Percentiles rank a stretch among this genome's conserved stretches.
Conservation (phyloP, 2,113 vertebrate genomes). For the Neodon shergylaensis region DNA sequence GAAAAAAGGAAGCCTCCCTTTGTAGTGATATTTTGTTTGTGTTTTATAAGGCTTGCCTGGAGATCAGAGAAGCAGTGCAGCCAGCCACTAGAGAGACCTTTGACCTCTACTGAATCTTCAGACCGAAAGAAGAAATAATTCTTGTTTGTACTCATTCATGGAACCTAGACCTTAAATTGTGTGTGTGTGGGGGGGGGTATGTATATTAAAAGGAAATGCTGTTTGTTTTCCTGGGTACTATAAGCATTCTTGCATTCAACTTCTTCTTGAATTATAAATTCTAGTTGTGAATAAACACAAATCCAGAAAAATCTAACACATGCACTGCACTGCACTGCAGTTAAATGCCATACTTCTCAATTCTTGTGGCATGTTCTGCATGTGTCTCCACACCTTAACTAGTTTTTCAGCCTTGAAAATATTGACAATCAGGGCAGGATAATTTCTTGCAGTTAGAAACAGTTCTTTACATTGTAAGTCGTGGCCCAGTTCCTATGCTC, state of each 20-base stretch:
- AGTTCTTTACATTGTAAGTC: neutral
- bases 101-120: too few relatives aligned
- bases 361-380: neutral
- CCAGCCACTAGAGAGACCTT: too few relatives aligned
- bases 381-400: neutral
- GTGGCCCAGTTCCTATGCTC: neutral
- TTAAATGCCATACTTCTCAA: neutral
- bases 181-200: neutral
- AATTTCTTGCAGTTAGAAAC: neutral
- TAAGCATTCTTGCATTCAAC: neutral
- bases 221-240: neutral
- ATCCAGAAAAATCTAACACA: constrained; percentile 7
- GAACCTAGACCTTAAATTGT: neutral
- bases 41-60: too few relatives aligned
- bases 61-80: too few relatives aligned
- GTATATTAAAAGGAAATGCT: neutral
- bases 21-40: too few relatives aligned
- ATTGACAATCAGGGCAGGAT: neutral
- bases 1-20: neutral
- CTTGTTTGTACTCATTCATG: neutral
- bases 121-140: neutral
- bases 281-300: neutral
- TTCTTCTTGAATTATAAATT: neutral
- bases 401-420: neutral
- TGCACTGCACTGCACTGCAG: neutral